Base-by-base conservation (phyloP, 2,113 vertebrate genomes). In the Oryzias melastigma region DNA sequence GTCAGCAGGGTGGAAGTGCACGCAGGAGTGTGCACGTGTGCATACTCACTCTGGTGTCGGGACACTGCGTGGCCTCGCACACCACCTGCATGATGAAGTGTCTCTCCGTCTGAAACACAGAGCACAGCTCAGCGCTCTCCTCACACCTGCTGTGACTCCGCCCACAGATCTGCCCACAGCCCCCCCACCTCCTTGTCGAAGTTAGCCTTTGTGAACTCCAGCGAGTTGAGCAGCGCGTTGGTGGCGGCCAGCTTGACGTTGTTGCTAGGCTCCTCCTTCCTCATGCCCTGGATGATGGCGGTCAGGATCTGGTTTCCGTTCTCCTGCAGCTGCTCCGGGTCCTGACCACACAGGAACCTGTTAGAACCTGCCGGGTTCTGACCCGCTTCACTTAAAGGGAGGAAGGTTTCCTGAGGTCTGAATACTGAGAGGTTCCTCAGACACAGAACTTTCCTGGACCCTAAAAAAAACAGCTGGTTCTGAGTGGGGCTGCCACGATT, bases 81-180 rank as follows among this genome's bases (percentile, higher is more conserved):
- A 98, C 97, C 62, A 99, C 97, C 90, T 99, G 97, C 97, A 99
- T 99, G 89, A 98, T 98, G 94, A 98, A 98, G 91, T 98, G 97
- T 85, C 97, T 92, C 92, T 99, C 97, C 20, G 95, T 95, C 97
- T 99, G 82, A 17, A 71, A 68, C 44, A 35, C 41, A 20, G 46
- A 19, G 43, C 17, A 25, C 5, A 22, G n/a, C 35, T 17, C 41
- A 58, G 43, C 19, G 12, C 14, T 5, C 12, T 13, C 8, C 46
- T 48, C 2, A 1, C 25, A 25, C 25, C 25, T 25, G 4, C 25
- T 25, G 25, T 27, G 25, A 52, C 14, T 12, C 43, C 27, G 15
- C 22, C 17, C 4, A 25, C 13, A n/a, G 27, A 14, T 18, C 52
- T 18, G 41, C 8, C 20, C 1, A 5, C 6, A 18, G 27, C 10